Evolutionary conservation across 2,797 vertebrate species (phyloP), one percentile per base, ranked within the genome.

Genomic region (Sandelia bainsii): DNA sequence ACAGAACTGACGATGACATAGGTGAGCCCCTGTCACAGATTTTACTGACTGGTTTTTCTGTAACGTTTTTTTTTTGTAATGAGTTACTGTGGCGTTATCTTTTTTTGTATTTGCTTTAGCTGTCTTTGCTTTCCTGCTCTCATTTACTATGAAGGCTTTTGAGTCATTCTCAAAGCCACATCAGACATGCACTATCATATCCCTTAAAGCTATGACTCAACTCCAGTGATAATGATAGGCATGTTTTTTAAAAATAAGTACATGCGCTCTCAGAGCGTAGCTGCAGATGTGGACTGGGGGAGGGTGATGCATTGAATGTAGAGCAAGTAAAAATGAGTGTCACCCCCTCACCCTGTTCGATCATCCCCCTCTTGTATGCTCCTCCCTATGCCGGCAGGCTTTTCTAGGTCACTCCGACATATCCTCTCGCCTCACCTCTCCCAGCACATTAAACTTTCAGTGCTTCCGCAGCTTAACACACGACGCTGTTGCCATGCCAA

Each of bases 1-100:
- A 99, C 92, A 92, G 98, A 68, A 99, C 98, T 0, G 98, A 99
- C 1, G 98, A 99, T 74, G 98, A 99, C 87, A 99, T 99, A 51
- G 98, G 98, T 99, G 85, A 95, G 95, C n/a, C 1, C 77, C 13
- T 20, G 4, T 5, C 23, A 0, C 0, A 34, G n/a, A 8, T 10
- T 23, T 32, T 16, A 45, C 25, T 61, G 34, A 19, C 34, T 22
- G 19, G 20, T 23, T 0, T 49, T 25, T 6, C 29, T 25, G n/a
- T n/a, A n/a, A n/a, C n/a, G n/a, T n/a, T n/a, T n/a, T n/a, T n/a
- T n/a, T n/a, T n/a, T n/a, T n/a, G n/a, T n/a, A n/a, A n/a, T n/a
- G n/a, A n/a, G n/a, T n/a, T n/a, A n/a, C n/a, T n/a, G n/a, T n/a
- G n/a, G n/a, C n/a, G n/a, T n/a, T n/a, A n/a, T n/a, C n/a, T n/a